A percentile compares a stretch with the other conserved stretches of the same genome.
Conservation (phyloP, 2,113 vertebrate species). For the Pimephales promelas region DNA sequence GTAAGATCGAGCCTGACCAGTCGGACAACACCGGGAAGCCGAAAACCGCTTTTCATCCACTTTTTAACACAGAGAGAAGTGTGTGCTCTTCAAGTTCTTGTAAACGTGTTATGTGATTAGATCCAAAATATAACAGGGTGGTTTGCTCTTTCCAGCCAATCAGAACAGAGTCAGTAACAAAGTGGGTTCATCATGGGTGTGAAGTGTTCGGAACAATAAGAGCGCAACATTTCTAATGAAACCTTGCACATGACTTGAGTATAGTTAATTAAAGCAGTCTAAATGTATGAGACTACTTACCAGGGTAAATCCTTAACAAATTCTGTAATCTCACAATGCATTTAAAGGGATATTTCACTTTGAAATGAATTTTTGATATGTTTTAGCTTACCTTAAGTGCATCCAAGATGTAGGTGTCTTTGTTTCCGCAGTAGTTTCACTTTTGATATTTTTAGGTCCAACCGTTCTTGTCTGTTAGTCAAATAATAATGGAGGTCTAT, state of each 20-base stretch:
- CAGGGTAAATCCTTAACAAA: background rate
- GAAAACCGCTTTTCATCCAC: background rate
- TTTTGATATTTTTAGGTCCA: too few species aligned
- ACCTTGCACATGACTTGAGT: background rate
- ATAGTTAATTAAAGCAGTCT: background rate
- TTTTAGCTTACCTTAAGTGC: too few species aligned
- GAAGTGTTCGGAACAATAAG: background rate
- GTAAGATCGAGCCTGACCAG: background rate
- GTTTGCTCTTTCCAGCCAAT: slow-evolving; percentile 1
- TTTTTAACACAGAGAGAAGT: background rate
- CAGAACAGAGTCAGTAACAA: background rate
- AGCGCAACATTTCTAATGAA: background rate
- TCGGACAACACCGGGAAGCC: background rate
- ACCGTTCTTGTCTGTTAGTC: too few species aligned
- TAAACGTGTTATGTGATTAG: background rate
- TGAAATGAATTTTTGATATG: too few species aligned
- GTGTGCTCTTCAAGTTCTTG: background rate
- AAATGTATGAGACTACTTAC: background rate
- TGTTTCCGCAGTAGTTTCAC: too few species aligned
- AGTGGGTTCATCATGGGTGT: fast-evolving
- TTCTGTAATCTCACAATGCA: background rate
- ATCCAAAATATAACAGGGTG: background rate
- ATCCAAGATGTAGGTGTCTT: too few species aligned
- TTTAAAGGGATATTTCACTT: too few species aligned
- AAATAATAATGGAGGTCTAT: too few species aligned